Base-by-base conservation (phyloP, 2,888 invertebrate species). In the Amphipoea lucens region DNA sequence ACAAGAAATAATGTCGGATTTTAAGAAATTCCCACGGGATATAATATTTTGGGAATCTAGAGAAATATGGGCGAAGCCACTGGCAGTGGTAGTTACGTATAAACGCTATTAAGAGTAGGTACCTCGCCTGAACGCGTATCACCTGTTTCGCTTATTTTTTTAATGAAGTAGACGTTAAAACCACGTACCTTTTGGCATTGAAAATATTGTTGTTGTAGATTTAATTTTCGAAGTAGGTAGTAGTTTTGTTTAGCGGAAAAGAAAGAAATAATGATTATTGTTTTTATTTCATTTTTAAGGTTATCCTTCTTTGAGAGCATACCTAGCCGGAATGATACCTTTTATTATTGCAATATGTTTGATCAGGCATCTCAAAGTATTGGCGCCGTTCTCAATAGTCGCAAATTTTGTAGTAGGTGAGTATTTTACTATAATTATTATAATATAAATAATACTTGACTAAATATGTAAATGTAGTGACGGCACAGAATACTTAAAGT, bases 301-400 rank as follows among this genome's bases (percentile, higher is more conserved):
- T 0, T 91, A 89, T 62, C 94, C 94, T 0, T 45, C 74, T 57
- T 71, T 96, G 14, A 82, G 94, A 77, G 72, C 94, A 0, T 96
- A 96, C 60, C 70, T 96, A 82, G 89, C 90, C 0, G 4, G 69
- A 0, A 86, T 95, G 89, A 90, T 95, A 7, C 66, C 94, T 2
- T 92, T 94, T 0, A 45, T 94, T 1, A 87, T 96, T 9, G 4
- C 90, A 0, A 94, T 96, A 45, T 96, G 95, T 82, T 82, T 95
- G 68, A 94, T 96, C 62, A 93, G 90, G 29, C 92, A 95, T 83
- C 75, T 96, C 14, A 95, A 95, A 82, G 95, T 89, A 84, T 88
- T 96, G 62, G 95, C 95, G 0, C 96, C 96, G 0, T 94, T 96
- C 70, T 95, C 96, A 1, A 69, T 95, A 0, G 86, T 51, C 0